Base-by-base conservation (phyloP, 2,113 vertebrate genomes). In the Oncorhynchus clarkii region DNA sequence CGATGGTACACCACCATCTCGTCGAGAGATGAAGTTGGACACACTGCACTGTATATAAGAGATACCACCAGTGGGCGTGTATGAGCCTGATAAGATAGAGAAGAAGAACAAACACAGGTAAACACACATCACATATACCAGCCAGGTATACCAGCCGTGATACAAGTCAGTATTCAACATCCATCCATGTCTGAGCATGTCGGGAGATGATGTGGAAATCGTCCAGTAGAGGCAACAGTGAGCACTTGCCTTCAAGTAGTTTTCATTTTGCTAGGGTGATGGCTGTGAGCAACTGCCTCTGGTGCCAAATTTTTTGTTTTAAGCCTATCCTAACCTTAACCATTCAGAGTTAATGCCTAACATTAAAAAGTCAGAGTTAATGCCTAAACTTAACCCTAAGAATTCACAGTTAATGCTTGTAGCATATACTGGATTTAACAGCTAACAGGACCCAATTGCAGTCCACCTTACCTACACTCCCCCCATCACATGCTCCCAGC, bases 1-100 rank as follows among this genome's bases (percentile, higher is more conserved):
- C 5, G 87, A 85, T 1, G 86, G 78, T 79, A 77, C 69, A 0
- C 91, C 93, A 4, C 90, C 88, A 16, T 95, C 94, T 71, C 93
- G 86, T 69, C 70, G 85, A 2, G 59, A 80, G 64, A 94, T 90
- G 80, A 89, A 94, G 18, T 86, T 74, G 31, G 89, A 86, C 51
- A 95, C 5, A 27, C 72, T 82, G 0, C 74, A 26, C n/a, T 82
- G 51, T 16, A 92, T 71, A 20, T 85, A 71, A 48, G 72, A 1
- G 3, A 89, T 80, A 1, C 92, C 91, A 0, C 5, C 1, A 45
- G 62, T 6, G 3, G 29, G 6, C 9, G 80, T 80, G 5, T 93
- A 93, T 2, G 90, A 88, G 57, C 92, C 93, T 94, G 64, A 16
- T 8, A 24, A 34, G 39, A 67, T 4, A 54, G 3, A 57, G 62